These are phyloP conservation scores for Poeciliopsis infans DNA, from an alignment of 2,797 vertebrate species.

Conservation along the genomic window DNA sequence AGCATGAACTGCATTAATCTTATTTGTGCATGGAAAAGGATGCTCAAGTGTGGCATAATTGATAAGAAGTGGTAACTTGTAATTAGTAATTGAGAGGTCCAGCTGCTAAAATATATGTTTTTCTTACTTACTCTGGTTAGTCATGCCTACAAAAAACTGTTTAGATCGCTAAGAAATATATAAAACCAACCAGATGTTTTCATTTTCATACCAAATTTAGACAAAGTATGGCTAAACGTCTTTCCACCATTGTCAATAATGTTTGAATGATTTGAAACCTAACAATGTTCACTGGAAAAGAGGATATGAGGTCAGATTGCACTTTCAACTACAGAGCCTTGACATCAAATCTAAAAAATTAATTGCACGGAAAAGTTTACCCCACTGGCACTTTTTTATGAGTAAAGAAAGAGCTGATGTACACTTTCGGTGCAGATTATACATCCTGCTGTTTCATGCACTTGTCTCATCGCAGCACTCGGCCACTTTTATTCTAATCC, in stretches of 20 bases:
- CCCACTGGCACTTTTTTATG: slow-evolving; percentile 43
- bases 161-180: neutral
- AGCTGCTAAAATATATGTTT: neutral
- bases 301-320: neutral
- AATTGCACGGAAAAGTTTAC: slow-evolving; percentile 29
- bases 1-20: neutral
- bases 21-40: neutral
- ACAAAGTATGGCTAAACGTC: neutral
- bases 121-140: neutral
- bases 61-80: neutral
- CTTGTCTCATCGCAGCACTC: slow-evolving; percentile 49
- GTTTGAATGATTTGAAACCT: neutral
- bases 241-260: neutral
- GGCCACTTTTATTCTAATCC: slow-evolving; percentile 60
- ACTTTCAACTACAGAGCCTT: neutral
- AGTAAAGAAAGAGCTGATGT: slow-evolving; percentile 44
- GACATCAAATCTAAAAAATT: slow-evolving; percentile 9
- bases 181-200: neutral
- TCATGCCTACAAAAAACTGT: neutral
- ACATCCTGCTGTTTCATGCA: slow-evolving; percentile 32
- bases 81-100: neutral
- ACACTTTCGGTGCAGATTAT: slow-evolving; percentile 35
- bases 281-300: neutral
- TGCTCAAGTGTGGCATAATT: neutral
- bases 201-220: neutral